Conservation (phyloP, 2,797 vertebrate genomes). For the Melanotaenia boesemani region DNA sequence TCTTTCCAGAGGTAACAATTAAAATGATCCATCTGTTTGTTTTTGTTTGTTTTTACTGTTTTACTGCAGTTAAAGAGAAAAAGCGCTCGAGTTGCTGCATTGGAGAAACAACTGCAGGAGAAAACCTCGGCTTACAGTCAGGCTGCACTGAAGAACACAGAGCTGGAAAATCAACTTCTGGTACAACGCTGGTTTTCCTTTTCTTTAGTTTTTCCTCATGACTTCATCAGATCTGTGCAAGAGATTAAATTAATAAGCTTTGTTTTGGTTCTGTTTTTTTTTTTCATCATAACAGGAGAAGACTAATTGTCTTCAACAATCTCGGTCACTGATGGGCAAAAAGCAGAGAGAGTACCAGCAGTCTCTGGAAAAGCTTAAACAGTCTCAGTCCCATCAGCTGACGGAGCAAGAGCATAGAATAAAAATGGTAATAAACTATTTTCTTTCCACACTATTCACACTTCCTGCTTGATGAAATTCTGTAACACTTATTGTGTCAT, state of each 20-base stretch:
- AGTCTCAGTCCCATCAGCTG: slow-evolving; percentile 81
- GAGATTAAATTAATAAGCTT: background rate
- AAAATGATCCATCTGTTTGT: background rate
- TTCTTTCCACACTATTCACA: background rate
- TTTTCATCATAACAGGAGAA: slow-evolving; percentile 77
- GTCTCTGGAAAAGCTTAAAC: slow-evolving; percentile 85
- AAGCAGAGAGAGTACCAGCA: slow-evolving; percentile 85
- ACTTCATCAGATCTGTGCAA: background rate
- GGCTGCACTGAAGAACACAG: slow-evolving; percentile 83
- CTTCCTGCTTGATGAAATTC: background rate
- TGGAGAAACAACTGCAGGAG: slow-evolving; percentile 91
- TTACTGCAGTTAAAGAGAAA: slow-evolving; percentile 87
- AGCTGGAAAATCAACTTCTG: slow-evolving; percentile 87
- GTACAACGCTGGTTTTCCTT: slow-evolving; percentile 67
- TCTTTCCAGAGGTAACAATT: background rate
- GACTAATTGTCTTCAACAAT: slow-evolving; percentile 79
- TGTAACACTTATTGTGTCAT: background rate
- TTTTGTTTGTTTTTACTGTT: slow-evolving; percentile 3
- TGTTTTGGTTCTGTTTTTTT: background rate
- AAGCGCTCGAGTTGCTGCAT: slow-evolving; percentile 81
- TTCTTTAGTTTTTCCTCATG: background rate
- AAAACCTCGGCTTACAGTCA: slow-evolving; percentile 85
- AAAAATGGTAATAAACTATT: slow-evolving; percentile 82
- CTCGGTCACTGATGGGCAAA: slow-evolving; percentile 83
- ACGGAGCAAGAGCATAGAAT: slow-evolving; percentile 87